phyloP scores from a whole-genome alignment of 2,113 vertebrate genomes.

The Lepisosteus osseus region DNA sequence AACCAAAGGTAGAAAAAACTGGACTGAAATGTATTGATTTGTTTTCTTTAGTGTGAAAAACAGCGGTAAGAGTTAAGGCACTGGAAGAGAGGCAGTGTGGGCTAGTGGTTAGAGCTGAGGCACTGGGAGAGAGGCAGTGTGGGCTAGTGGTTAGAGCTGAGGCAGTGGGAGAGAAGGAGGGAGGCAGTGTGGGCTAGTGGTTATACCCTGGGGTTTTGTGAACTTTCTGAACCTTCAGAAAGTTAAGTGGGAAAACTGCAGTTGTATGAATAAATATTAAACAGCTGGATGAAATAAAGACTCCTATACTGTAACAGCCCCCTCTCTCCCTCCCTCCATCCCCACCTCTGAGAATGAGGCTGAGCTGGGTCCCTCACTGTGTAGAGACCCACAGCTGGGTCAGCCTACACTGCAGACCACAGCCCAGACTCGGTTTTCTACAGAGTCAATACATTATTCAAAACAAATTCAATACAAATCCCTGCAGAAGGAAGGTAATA shows the following conservation, averaged over 20 bases:
- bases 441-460: not conserved
- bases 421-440: not conserved
- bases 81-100: conserved; percentile 25
- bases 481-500: conserved; percentile 17
- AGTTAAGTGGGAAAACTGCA: conserved; percentile 53
- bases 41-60: conserved; percentile 68
- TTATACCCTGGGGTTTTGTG: not conserved
- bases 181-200: conserved; percentile 29
- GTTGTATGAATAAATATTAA: conserved; percentile 49
- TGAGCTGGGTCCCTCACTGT: conserved; percentile 22
- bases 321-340: conserved; percentile 11
- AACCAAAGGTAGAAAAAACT: too few species aligned
- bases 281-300: conserved; percentile 60
- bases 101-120: not conserved
- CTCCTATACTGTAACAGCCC: conserved; percentile 44
- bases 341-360: not conserved
- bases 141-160: conserved; percentile 33
- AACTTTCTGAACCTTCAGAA: conserved; percentile 42
- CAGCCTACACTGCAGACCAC: conserved; percentile 41
- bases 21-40: conserved; percentile 57
- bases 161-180: conserved; percentile 29
- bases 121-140: not conserved
- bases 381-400: conserved; percentile 38
- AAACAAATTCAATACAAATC: conserved; percentile 12
- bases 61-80: conserved; percentile 49